Percentiles rank a stretch among this genome's conserved stretches.
Conservation (phyloP, 2,113 vertebrate genomes). For the Neodon shergylaensis region DNA sequence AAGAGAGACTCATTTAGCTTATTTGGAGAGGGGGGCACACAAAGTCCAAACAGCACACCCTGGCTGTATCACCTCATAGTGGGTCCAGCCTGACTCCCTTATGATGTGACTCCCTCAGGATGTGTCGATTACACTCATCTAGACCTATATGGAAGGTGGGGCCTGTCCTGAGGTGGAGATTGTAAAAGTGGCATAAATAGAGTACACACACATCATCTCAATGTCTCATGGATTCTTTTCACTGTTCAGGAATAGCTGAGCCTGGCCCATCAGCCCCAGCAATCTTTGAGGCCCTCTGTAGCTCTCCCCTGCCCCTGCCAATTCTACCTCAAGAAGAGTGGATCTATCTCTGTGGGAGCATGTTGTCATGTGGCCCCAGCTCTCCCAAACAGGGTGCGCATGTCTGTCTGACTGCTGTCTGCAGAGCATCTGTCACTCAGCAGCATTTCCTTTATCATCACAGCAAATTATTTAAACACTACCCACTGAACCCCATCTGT, state of each 20-base stretch:
- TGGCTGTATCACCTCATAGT: not conserved
- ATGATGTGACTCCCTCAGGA: fast-evolving
- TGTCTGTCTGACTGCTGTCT: constrained; percentile 73
- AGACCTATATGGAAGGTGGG: not conserved
- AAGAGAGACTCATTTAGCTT: not conserved
- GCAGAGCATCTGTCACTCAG: constrained; percentile 80
- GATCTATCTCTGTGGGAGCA: not conserved
- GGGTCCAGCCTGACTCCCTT: not conserved
- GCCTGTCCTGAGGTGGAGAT: not conserved
- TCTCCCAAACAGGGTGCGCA: constrained; percentile 51
- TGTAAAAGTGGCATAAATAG: not conserved
- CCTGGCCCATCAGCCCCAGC: no score
- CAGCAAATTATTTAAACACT: constrained; percentile 85
- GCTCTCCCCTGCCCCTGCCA: not conserved
- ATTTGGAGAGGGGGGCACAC: not conserved
- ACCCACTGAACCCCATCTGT: constrained; percentile 85
- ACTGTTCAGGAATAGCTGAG: not conserved
- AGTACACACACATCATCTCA: fast-evolving
- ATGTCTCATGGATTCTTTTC: not conserved
- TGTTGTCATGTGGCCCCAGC: not conserved
- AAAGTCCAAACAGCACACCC: not conserved
- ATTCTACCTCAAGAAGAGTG: not conserved
- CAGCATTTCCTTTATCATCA: constrained; percentile 71
- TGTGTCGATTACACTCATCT: not conserved
- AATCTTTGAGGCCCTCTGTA: not conserved